A percentile compares a stretch with the other conserved stretches of the same genome.
phyloP scores from a whole-genome alignment of 2,113 vertebrate genomes.

The Phalacrocorax carbo region DNA sequence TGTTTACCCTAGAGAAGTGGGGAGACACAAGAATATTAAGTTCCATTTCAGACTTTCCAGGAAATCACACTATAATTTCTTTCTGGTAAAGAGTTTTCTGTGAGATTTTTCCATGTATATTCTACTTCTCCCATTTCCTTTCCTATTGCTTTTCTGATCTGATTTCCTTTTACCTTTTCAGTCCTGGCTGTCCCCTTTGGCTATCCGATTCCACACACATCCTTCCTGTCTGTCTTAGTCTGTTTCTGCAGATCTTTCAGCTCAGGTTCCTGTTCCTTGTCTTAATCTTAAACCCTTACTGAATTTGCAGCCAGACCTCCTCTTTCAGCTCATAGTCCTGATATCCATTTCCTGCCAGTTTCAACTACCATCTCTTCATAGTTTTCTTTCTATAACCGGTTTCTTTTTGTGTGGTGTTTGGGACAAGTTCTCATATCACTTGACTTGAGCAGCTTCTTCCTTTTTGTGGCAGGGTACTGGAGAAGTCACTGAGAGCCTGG shows the following conservation, averaged over 20 bases:
- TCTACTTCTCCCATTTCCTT: neutral
- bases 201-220: neutral
- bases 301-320: neutral
- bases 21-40: neutral
- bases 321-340: neutral
- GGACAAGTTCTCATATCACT: neutral
- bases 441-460: neutral
- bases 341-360: neutral
- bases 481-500: neutral
- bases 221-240: neutral
- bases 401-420: neutral
- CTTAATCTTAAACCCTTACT: neutral
- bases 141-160: neutral
- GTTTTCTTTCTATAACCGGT: neutral
- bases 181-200: neutral
- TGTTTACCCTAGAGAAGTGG: neutral
- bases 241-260: neutral
- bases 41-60: neutral
- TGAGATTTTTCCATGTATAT: neutral
- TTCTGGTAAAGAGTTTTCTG: neutral
- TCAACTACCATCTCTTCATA: neutral
- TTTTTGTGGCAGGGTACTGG: neutral
- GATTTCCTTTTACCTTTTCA: neutral
- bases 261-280: neutral
- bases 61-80: neutral